Conservation (phyloP, 2,113 vertebrate species). For the Colinus virginianus region DNA sequence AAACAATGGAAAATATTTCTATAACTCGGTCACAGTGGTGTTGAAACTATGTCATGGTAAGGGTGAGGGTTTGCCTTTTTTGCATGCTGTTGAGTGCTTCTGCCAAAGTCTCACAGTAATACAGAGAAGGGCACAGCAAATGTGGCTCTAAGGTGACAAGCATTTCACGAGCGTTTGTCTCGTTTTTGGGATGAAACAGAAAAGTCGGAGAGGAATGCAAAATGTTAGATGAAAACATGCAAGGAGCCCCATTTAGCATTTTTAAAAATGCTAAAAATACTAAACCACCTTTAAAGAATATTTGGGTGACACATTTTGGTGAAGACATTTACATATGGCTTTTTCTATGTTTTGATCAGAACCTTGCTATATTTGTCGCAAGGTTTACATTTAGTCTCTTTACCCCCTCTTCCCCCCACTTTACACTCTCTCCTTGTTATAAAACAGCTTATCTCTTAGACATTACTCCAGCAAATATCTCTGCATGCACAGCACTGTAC, state of each 20-base stretch:
- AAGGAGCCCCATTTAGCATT: background rate
- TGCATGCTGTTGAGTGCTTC: background rate
- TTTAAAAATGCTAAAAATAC: background rate
- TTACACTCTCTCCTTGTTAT: background rate
- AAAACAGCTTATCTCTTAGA: background rate
- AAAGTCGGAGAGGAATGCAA: background rate
- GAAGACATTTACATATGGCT: background rate
- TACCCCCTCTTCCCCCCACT: background rate
- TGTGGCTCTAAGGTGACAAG: rapidly evolving
- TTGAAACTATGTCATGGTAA: background rate
- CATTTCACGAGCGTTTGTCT: background rate
- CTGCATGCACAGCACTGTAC: background rate
- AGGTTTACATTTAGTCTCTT: background rate
- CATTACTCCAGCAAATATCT: background rate
- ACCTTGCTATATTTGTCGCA: background rate
- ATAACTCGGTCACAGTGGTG: background rate
- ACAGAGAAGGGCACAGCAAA: background rate
- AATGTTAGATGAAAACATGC: background rate
- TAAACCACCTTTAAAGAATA: background rate
- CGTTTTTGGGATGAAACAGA: background rate
- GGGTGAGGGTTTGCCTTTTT: constrained; percentile 20
- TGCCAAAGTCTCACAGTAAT: background rate
- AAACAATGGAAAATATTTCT: constrained; percentile 19
- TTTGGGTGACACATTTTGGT: background rate
- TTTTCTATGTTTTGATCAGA: background rate